phyloP scores from a whole-genome alignment of 2,113 vertebrate species.

The Antennarius striatus region DNA sequence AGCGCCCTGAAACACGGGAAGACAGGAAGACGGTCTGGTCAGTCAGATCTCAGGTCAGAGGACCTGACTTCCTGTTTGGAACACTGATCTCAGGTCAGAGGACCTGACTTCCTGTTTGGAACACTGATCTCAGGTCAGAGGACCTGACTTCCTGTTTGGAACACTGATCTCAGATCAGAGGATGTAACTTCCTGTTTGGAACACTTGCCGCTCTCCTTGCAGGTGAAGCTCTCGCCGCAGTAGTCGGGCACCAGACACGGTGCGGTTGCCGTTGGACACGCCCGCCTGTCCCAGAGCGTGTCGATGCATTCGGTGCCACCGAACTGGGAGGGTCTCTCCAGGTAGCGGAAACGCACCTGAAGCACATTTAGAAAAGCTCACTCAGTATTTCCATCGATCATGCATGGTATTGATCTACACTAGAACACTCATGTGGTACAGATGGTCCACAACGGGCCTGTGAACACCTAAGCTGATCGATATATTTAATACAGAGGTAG shows the following conservation, averaged over 20 bases:
- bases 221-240: slow-evolving; percentile 87
- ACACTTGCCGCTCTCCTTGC: slow-evolving; percentile 82
- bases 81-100: too few relatives aligned
- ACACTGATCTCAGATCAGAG: too few relatives aligned
- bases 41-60: not conserved
- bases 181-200: too few relatives aligned
- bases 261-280: slow-evolving; percentile 62
- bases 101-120: too few relatives aligned
- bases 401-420: too few relatives aligned
- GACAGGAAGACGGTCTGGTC: not conserved
- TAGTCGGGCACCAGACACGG: slow-evolving; percentile 70
- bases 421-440: too few relatives aligned
- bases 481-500: too few relatives aligned
- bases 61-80: too few relatives aligned
- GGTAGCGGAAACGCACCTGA: slow-evolving; percentile 82
- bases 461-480: too few relatives aligned
- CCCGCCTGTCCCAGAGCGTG: slow-evolving; percentile 79
- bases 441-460: too few relatives aligned
- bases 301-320: slow-evolving; percentile 77
- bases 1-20: slow-evolving; percentile 81
- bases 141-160: too few relatives aligned
- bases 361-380: not conserved
- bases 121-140: too few relatives aligned
- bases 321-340: slow-evolving; percentile 80
- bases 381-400: not conserved